These are phyloP conservation scores for Beaufortia kweichowensis DNA, from an alignment of 2,113 vertebrate species.

Conservation along the genomic window DNA sequence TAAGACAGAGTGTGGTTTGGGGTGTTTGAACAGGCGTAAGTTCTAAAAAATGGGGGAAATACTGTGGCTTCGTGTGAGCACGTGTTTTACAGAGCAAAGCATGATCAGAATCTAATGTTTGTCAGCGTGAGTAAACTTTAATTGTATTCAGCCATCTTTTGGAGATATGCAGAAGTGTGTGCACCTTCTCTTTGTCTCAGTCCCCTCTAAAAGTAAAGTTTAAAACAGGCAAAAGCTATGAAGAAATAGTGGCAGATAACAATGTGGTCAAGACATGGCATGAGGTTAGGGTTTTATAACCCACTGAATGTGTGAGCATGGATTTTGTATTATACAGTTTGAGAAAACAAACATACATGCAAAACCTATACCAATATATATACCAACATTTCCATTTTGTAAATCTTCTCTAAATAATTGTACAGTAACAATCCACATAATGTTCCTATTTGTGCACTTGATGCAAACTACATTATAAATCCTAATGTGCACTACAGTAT, in stretches of 20 bases:
- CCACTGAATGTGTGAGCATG: constrained; percentile 2
- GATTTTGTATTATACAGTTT: no score
- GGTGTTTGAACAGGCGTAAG: not conserved
- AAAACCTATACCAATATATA: no score
- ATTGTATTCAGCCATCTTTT: not conserved
- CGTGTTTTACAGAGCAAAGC: not conserved
- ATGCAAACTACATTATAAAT: no score
- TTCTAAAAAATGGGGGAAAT: not conserved
- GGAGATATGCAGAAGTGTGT: not conserved
- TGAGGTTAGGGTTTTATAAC: not conserved
- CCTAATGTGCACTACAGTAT: no score
- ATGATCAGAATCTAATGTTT: not conserved
- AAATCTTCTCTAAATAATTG: no score
- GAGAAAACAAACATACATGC: no score
- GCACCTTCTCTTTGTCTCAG: constrained; percentile 14
- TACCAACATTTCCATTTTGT: no score
- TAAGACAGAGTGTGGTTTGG: not conserved
- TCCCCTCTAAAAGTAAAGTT: not conserved
- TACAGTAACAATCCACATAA: no score
- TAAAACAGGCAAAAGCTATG: not conserved
- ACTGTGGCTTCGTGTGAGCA: not conserved
- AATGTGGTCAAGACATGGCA: not conserved
- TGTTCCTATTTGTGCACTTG: no score
- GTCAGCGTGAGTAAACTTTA: not conserved
- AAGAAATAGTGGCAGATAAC: not conserved